Conservation (phyloP, 2,888 invertebrate genomes). For the Drosophila putrida region DNA sequence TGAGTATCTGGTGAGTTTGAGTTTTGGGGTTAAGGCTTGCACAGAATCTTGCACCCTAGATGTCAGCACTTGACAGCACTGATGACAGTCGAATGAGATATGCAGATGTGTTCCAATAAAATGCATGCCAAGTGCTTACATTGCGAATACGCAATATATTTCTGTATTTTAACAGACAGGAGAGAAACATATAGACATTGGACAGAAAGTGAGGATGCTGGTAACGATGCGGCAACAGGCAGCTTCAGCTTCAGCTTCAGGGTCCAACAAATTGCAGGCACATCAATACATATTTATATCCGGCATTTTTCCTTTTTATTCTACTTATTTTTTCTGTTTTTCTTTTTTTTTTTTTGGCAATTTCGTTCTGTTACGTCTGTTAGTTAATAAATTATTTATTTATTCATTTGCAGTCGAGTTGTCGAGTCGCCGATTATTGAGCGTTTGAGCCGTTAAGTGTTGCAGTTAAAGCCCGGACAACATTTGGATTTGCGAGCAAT, state of each 20-base stretch:
- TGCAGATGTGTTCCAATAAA: slow-evolving; percentile 70
- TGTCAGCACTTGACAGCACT: slow-evolving; percentile 47
- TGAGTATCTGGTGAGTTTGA: slow-evolving; percentile 24
- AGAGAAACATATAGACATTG: background rate
- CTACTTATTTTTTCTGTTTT: background rate
- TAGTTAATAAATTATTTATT: slow-evolving; percentile 66
- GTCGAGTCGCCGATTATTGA: slow-evolving; percentile 32
- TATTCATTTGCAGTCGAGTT: slow-evolving; percentile 61
- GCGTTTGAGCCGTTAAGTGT: slow-evolving; percentile 38
- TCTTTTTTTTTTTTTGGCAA: slow-evolving; percentile 3
- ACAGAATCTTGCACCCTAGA: slow-evolving; percentile 12
- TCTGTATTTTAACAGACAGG: slow-evolving; percentile 29
- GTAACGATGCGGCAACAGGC: slow-evolving; percentile 24
- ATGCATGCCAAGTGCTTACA: slow-evolving; percentile 58
- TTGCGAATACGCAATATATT: slow-evolving; percentile 59
- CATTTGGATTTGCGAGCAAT: slow-evolving; percentile 44
- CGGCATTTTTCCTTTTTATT: background rate
- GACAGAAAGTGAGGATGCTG: background rate
- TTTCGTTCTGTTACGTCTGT: slow-evolving; percentile 10
- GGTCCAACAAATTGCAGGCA: slow-evolving; percentile 27
- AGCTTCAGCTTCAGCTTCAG: background rate
- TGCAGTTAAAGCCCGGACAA: slow-evolving; percentile 28
- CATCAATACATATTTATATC: slow-evolving; percentile 26
- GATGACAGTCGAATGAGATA: slow-evolving; percentile 46
- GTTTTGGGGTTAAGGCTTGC: slow-evolving; percentile 36